Base-by-base conservation (phyloP, 2,113 vertebrate genomes). In the Atrichornis clamosus region DNA sequence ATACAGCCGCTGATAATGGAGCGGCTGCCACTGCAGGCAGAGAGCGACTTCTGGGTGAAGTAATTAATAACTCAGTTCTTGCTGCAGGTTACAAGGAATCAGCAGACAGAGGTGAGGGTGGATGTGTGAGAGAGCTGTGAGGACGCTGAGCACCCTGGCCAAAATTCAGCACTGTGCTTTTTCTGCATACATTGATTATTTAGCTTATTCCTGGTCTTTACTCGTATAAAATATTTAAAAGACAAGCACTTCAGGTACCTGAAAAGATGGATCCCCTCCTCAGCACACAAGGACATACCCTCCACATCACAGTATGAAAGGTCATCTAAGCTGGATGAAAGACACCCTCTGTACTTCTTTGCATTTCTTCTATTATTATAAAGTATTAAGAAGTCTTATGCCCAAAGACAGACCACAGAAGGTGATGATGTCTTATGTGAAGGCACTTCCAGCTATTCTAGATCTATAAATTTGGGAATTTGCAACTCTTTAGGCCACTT, bases 21-120 rank as follows among this genome's bases (percentile, higher is more conserved):
- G 84, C 16, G 93, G 79, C 84, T 91, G 91, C 93, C 89, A 65
- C 70, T 44, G 85, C 39, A 92, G 93, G 95, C 91, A 88, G 62
- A 78, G 92, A 87, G 70, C 26, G 50, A 83, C 84, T 94, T 58
- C 65, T 64, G 59, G 86, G 89, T 50, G 75, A 52, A 81, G 87
- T 77, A 75, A 95, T 94, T 72, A 96, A 95, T 70, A 88, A 78
- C 73, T 91, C 56, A n/a, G 11, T 6, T 42, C 89, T 70, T 90
- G 78, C 82, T 89, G 83, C 8, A 83, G 81, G 44, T 6, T 83
- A 90, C 41, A 22, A 89, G 58, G 39, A 94, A 89, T 83, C 69
- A 86, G 80, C 3, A 95, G 70, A 59, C 58, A 67, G 46, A 42
- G n/a, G 76, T 87, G 79, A 84, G 79, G 84, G 80, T 35, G 1